phyloP scores from a whole-genome alignment of 2,113 vertebrate species.

The Tachycineta bicolor region DNA sequence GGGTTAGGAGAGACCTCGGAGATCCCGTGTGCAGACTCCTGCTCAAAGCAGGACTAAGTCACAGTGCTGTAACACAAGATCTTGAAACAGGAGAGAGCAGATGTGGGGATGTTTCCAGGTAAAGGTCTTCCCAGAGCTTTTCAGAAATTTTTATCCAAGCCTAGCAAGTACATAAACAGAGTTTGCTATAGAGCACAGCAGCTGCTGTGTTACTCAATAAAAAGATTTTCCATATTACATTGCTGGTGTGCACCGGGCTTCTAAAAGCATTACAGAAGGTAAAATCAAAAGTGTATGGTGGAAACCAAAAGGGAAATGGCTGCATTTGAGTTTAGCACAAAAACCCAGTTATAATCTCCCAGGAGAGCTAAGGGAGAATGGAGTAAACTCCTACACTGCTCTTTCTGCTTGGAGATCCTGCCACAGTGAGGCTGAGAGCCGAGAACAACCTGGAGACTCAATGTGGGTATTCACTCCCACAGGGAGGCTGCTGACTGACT shows the following conservation, averaged over 20 bases:
- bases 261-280: background rate
- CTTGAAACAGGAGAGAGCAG: background rate
- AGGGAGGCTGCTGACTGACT: slow-evolving; percentile 30
- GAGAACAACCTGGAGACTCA: slow-evolving; percentile 15
- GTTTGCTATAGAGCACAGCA: background rate
- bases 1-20: background rate
- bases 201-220: background rate
- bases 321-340: slow-evolving; percentile 2
- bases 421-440: background rate
- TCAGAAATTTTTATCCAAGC: background rate
- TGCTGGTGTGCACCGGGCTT: background rate
- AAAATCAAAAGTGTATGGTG: background rate
- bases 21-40: background rate
- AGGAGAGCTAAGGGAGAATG: background rate
- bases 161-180: background rate
- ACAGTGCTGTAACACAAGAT: background rate
- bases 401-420: slow-evolving; percentile 2
- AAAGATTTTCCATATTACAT: background rate
- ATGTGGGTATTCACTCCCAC: slow-evolving; percentile 15
- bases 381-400: slow-evolving; percentile 33
- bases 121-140: background rate
- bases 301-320: background rate
- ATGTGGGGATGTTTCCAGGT: background rate
- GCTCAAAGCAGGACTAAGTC: background rate
- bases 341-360: background rate